Percentiles rank a stretch among this genome's conserved stretches.
phyloP scores from a whole-genome alignment of 2,797 vertebrate genomes.

The Steatocranus sp. region DNA sequence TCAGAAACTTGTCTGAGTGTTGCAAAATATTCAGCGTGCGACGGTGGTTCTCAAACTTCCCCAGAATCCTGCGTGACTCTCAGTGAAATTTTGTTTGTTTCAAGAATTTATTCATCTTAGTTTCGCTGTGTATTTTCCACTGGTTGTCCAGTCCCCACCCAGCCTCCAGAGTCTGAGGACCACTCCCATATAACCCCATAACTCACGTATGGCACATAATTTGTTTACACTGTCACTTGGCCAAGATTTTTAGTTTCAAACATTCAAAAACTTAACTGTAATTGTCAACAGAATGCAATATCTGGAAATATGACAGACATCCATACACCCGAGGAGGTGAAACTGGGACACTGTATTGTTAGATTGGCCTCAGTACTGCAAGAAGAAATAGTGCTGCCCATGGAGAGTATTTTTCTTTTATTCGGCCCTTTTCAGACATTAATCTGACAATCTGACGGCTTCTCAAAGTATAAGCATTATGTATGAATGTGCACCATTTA shows the following conservation, averaged over 20 bases:
- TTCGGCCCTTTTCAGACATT: not conserved
- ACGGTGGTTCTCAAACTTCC: not conserved
- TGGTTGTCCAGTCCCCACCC: not conserved
- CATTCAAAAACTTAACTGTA: not conserved
- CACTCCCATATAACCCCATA: not conserved
- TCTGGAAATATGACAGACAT: not conserved
- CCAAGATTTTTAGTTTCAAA: not conserved
- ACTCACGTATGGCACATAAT: too few relatives aligned
- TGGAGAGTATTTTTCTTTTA: not conserved
- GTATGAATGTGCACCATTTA: not conserved
- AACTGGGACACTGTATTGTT: not conserved
- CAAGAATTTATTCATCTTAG: not conserved
- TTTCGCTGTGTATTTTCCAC: not conserved
- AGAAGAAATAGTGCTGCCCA: not conserved
- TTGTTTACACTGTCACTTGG: not conserved
- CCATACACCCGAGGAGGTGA: not conserved
- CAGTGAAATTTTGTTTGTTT: not conserved
- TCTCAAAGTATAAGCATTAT: not conserved
- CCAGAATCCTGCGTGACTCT: not conserved
- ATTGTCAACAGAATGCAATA: not conserved
- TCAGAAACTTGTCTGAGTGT: not conserved
- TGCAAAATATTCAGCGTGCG: not conserved
- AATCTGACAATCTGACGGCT: not conserved
- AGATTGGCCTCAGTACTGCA: not conserved
- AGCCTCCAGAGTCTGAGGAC: not conserved